Percentiles rank a stretch among this genome's conserved stretches.
These are phyloP conservation scores for Tragelaphus scriptus DNA, from an alignment of 2,113 vertebrate genomes.

Conservation along the genomic window DNA sequence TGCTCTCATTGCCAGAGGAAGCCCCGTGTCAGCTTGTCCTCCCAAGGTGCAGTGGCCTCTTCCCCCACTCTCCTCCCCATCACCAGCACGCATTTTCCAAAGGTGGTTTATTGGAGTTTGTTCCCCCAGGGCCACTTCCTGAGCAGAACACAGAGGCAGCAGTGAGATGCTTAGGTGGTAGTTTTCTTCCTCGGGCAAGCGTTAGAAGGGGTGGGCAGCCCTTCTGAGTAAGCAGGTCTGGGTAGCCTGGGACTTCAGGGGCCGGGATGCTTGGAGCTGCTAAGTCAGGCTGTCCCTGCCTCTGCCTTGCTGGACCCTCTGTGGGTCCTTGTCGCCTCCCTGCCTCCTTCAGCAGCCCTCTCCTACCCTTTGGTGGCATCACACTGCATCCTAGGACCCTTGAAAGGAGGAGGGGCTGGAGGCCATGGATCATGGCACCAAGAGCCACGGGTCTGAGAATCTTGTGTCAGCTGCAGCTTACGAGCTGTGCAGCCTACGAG, in stretches of 20 bases:
- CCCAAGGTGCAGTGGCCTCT: constrained; percentile 10
- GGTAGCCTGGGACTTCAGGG: neutral
- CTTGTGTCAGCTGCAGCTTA: fast-evolving
- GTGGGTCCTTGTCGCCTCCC: no score
- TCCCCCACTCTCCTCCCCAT: neutral
- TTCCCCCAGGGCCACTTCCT: constrained; percentile 57
- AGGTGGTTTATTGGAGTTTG: constrained; percentile 67
- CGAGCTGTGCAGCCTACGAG: neutral
- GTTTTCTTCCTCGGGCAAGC: constrained; percentile 50
- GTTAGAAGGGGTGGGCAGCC: neutral
- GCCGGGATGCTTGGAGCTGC: neutral
- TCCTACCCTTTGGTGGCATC: no score
- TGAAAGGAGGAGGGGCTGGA: neutral
- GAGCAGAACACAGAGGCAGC: constrained; percentile 57
- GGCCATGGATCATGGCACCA: fast-evolving
- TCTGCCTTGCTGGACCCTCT: neutral
- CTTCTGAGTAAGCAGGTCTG: constrained; percentile 52
- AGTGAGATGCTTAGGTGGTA: constrained; percentile 60
- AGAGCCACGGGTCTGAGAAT: neutral
- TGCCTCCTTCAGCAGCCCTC: neutral
- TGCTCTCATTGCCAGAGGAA: constrained; percentile 28
- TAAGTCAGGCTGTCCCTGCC: neutral
- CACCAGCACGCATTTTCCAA: constrained; percentile 34
- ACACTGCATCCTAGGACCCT: neutral
- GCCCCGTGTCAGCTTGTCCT: constrained; percentile 52